These are phyloP conservation scores for Oreochromis tanganicae DNA, from an alignment of 2,113 vertebrate species.

Conservation along the genomic window DNA sequence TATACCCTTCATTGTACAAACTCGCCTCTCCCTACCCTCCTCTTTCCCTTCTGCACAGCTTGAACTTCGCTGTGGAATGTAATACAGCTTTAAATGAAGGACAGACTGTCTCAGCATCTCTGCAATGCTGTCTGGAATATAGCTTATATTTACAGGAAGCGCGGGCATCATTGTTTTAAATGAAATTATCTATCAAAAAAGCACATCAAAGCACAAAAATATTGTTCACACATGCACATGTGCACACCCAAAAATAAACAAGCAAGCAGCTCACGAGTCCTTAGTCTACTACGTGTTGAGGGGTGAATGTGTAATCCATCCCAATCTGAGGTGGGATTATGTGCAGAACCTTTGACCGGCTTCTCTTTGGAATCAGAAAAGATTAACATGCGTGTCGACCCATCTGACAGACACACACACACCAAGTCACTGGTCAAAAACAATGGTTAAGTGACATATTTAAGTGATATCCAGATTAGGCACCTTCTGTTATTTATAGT, in stretches of 20 bases:
- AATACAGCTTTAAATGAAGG: background rate
- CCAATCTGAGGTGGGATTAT: conserved; percentile 60
- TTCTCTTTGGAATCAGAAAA: conserved; percentile 80
- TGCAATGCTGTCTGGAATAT: background rate
- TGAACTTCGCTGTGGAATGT: conserved; percentile 1
- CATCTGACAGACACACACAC: conserved; percentile 4
- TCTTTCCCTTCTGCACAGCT: background rate
- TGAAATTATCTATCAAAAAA: background rate
- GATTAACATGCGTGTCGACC: conserved; percentile 42
- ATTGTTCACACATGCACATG: background rate
- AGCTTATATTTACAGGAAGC: background rate
- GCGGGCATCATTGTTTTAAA: background rate
- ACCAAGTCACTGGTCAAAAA: conserved; percentile 13
- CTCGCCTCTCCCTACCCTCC: background rate
- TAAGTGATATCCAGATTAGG: conserved; percentile 27
- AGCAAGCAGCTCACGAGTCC: background rate
- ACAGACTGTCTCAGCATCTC: background rate
- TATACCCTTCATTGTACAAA: background rate
- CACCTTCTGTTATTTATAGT: background rate
- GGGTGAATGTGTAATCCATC: conserved; percentile 50
- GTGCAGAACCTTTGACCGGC: conserved; percentile 63
- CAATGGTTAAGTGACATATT: conserved; percentile 25
- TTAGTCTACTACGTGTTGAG: background rate
- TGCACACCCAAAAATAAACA: background rate
- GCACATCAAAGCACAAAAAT: background rate